Percentiles rank a stretch among this genome's conserved stretches.
These are phyloP conservation scores for Rattus rattus DNA, from an alignment of 2,113 vertebrate species.

Conservation along the genomic window DNA sequence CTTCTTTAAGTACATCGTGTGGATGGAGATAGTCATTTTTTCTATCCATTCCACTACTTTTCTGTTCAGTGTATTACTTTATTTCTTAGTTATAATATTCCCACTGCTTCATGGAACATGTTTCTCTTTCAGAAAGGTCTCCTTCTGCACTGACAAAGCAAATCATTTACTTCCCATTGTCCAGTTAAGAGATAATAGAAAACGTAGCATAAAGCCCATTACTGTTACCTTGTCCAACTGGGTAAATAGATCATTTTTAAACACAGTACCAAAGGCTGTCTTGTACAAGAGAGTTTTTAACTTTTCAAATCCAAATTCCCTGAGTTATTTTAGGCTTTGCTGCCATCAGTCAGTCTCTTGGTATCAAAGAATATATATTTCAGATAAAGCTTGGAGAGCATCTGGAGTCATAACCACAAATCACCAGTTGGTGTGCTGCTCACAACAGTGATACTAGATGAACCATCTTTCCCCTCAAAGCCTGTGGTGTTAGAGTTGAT, in stretches of 20 bases:
- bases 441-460: background rate
- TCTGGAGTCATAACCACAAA: constrained; percentile 27
- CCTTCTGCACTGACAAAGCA: background rate
- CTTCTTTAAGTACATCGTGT: background rate
- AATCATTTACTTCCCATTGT: background rate
- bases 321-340: constrained; percentile 60
- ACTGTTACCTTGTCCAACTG: background rate
- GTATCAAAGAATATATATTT: constrained; percentile 44
- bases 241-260: constrained; percentile 28
- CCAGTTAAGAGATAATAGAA: constrained; percentile 54
- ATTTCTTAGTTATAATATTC: background rate
- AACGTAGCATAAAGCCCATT: background rate
- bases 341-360: constrained; percentile 22
- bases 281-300: constrained; percentile 36
- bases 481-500: background rate
- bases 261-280: background rate
- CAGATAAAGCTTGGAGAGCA: background rate
- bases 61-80: background rate
- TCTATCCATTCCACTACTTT: background rate
- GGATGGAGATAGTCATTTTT: background rate
- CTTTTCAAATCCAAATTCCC: constrained; percentile 53
- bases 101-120: background rate
- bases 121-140: constrained; percentile 1
- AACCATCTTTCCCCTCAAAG: background rate
- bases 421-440: background rate